These are phyloP conservation scores for Cydia splendana DNA, from an alignment of 1,140 invertebrate genomes.

Conservation along the genomic window DNA sequence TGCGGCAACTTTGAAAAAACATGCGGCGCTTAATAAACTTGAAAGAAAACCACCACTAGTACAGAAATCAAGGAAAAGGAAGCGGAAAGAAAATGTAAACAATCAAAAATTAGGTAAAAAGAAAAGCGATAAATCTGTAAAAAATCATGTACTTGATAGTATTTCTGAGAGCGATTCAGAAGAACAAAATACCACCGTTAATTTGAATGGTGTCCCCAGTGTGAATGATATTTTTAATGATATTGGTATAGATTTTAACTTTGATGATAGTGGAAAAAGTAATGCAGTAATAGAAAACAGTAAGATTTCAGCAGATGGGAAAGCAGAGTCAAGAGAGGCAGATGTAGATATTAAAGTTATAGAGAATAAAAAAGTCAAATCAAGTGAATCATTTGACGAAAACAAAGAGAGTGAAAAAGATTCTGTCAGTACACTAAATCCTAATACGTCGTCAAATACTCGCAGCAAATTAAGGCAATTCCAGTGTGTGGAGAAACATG, in stretches of 20 bases:
- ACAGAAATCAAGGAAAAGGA: constrained; percentile 56
- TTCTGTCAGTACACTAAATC: constrained; percentile 23
- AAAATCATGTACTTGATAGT: constrained; percentile 38
- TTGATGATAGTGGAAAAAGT: constrained; percentile 36
- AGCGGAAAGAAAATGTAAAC: constrained; percentile 60
- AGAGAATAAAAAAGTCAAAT: constrained; percentile 26
- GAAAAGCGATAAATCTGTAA: constrained; percentile 47
- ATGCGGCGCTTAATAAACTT: constrained; percentile 62
- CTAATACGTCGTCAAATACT: constrained; percentile 42
- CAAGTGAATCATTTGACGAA: constrained; percentile 30
- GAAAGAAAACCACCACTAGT: constrained; percentile 49
- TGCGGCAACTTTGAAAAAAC: constrained; percentile 70
- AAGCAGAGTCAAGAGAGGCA: constrained; percentile 29
- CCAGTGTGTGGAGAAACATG: constrained; percentile 58
- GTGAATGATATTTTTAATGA: constrained; percentile 71
- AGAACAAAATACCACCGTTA: constrained; percentile 42
- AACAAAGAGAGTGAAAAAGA: constrained; percentile 33
- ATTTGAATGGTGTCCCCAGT: constrained; percentile 70
- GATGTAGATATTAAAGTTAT: constrained; percentile 25
- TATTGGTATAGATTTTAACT: constrained; percentile 63
- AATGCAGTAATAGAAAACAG: constrained; percentile 38
- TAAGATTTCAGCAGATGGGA: constrained; percentile 29
- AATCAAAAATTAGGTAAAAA: constrained; percentile 43
- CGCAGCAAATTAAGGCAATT: constrained; percentile 70
- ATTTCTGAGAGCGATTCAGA: constrained; percentile 48